phyloP scores from a whole-genome alignment of 2,113 vertebrate species.

The Pollimyrus isidori region DNA sequence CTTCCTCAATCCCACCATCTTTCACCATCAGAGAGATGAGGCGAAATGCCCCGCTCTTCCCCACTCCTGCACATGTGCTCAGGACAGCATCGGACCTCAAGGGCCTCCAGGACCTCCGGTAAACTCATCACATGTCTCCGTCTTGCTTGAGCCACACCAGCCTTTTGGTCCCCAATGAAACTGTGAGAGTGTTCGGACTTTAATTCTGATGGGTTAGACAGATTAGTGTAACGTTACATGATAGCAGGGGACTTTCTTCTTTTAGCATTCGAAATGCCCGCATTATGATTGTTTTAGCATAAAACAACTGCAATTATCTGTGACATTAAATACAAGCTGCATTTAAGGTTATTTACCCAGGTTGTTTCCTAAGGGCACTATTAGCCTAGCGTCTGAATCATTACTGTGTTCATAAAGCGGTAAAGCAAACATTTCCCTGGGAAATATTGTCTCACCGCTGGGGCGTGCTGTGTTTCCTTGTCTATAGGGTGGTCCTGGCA shows the following conservation, averaged over 20 bases:
- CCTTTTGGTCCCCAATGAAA: neutral
- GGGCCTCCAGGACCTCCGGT: conserved; percentile 89
- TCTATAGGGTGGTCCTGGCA: conserved; percentile 81
- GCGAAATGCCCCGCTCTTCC: conserved; percentile 89
- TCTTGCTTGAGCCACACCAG: conserved; percentile 14
- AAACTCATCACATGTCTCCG: conserved; percentile 51
- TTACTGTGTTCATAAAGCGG: neutral
- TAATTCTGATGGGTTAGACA: neutral
- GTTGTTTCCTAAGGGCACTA: neutral
- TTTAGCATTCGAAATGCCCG: neutral
- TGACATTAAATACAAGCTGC: neutral
- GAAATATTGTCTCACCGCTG: neutral
- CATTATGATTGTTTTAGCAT: neutral
- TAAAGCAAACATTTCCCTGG: neutral
- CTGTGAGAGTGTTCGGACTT: neutral
- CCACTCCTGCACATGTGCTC: conserved; percentile 92
- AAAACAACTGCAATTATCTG: neutral
- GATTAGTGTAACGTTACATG: neutral
- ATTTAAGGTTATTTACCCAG: neutral
- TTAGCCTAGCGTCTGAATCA: neutral
- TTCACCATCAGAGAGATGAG: conserved; percentile 81
- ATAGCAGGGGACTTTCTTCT: neutral
- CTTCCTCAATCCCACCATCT: conserved; percentile 1
- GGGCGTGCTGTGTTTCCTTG: neutral
- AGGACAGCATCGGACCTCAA: conserved; percentile 87